A percentile compares a stretch with the other conserved stretches of the same genome.
These are phyloP conservation scores for Uropsilus gracilis DNA, from an alignment of 2,113 vertebrate genomes.

Conservation along the genomic window DNA sequence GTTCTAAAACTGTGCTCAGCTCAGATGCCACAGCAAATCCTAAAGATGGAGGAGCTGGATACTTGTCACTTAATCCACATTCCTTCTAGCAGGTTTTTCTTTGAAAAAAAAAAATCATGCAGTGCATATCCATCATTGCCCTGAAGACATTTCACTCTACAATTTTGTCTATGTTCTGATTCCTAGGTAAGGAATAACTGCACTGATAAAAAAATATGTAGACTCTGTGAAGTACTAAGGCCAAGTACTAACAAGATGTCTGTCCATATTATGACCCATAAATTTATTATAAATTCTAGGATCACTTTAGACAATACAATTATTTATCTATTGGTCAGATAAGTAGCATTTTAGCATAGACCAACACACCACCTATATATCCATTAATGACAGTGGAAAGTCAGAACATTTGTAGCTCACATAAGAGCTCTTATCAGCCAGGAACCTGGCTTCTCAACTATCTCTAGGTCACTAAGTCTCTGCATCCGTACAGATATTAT, in stretches of 20 bases:
- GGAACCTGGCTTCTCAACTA: rapidly evolving
- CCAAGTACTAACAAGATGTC: not conserved
- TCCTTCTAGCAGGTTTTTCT: not conserved
- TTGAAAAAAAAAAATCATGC: not conserved
- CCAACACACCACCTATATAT: not conserved
- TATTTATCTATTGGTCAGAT: not conserved
- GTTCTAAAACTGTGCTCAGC: not conserved
- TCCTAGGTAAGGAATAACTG: not conserved
- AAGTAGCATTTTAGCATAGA: not conserved
- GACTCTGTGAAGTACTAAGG: not conserved
- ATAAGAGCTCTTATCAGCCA: not conserved
- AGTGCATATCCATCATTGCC: not conserved
- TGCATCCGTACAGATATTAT: rapidly evolving
- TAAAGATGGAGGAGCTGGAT: too few species aligned
- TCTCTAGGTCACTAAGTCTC: not conserved
- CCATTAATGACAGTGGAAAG: not conserved
- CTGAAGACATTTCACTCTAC: not conserved
- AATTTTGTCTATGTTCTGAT: not conserved
- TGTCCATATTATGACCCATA: not conserved
- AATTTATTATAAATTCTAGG: not conserved
- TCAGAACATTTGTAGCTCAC: not conserved
- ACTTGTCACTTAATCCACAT: not conserved
- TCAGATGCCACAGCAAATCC: not conserved
- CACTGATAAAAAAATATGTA: not conserved
- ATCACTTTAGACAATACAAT: not conserved